phyloP scores from a whole-genome alignment of 2,113 vertebrate genomes.

The Ellobius talpinus region DNA sequence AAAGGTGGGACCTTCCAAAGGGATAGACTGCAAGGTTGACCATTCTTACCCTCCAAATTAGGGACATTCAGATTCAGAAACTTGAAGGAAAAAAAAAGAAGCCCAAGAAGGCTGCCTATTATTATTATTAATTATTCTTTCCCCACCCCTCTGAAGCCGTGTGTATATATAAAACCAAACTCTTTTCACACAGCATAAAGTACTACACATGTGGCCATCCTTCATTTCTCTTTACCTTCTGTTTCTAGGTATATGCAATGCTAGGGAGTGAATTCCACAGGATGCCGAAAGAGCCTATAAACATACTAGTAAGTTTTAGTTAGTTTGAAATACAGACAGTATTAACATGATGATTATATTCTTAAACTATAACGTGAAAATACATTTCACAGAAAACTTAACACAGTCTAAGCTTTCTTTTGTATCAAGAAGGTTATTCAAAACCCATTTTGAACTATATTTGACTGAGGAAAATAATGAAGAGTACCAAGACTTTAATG shows the following conservation, averaged over 20 bases:
- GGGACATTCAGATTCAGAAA: neutral
- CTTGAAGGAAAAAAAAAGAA: neutral
- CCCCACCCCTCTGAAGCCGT: neutral
- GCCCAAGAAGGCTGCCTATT: neutral
- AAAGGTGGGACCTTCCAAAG: neutral
- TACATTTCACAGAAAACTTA: slow-evolving; percentile 10
- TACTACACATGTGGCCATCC: neutral
- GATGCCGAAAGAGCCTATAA: neutral
- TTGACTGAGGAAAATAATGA: slow-evolving; percentile 22
- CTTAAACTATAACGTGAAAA: slow-evolving; percentile 10
- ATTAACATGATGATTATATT: neutral
- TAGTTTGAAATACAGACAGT: neutral
- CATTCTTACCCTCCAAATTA: neutral
- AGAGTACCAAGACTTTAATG: neutral
- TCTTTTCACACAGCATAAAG: neutral
- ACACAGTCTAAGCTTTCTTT: slow-evolving; percentile 50
- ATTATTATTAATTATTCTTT: neutral
- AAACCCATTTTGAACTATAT: slow-evolving; percentile 17
- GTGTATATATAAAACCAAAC: neutral
- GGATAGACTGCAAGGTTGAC: neutral
- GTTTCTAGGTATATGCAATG: neutral
- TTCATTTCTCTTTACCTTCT: neutral
- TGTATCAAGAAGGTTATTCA: neutral
- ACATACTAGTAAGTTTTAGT: neutral
- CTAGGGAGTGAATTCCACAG: neutral